A percentile compares a stretch with the other conserved stretches of the same genome.
Conservation (phyloP, 2,888 invertebrate species). For the Caenorhabditis parvicauda region DNA sequence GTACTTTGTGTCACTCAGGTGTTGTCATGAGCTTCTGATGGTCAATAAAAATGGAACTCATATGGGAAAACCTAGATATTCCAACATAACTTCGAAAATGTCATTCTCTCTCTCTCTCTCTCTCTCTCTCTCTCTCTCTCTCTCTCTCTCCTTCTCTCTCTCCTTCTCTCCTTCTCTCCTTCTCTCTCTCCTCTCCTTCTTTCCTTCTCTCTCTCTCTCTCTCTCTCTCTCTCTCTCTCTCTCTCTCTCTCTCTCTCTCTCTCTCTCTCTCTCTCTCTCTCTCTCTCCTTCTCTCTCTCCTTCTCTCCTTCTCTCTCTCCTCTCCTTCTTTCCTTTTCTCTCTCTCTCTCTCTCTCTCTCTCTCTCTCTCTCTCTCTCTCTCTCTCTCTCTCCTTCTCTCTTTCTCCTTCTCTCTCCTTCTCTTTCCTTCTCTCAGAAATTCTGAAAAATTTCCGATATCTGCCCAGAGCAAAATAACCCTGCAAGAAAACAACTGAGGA, state of each 20-base stretch:
- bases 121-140: too few species aligned
- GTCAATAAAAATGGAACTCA: too few species aligned
- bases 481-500: too few species aligned
- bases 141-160: too few species aligned
- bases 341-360: background rate
- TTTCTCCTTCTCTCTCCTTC: conserved; percentile 1
- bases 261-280: conserved; percentile 6
- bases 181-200: background rate
- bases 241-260: background rate
- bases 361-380: background rate
- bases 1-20: too few species aligned
- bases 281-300: background rate
- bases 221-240: conserved; percentile 7
- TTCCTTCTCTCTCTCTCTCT: conserved; percentile 8
- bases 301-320: background rate
- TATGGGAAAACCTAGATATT: too few species aligned
- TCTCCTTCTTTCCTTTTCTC: background rate
- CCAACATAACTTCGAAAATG: too few species aligned
- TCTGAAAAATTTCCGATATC: too few species aligned
- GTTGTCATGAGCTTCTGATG: too few species aligned
- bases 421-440: background rate
- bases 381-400: background rate
- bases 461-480: conserved; percentile 27
- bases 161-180: conserved; percentile 3
- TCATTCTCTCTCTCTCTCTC: too few species aligned